Evolutionary conservation across 2,888 invertebrate genomes (phyloP).

Genomic region (Amphipyra tragopoginis): DNA sequence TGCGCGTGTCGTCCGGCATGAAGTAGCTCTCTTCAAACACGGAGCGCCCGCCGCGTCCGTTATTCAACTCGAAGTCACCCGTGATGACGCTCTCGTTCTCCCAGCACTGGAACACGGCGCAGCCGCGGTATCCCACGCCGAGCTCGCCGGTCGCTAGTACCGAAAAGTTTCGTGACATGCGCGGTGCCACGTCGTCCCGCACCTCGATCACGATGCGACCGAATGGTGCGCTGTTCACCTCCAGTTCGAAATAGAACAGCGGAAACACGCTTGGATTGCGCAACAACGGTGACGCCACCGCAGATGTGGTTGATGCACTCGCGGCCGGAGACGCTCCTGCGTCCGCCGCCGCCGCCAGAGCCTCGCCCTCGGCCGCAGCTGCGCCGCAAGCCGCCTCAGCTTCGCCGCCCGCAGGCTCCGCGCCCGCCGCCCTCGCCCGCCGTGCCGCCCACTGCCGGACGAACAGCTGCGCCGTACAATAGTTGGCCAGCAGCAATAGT

Average conservation of each 20-base stretch:
- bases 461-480: conserved; percentile 93
- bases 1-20: conserved; percentile 94
- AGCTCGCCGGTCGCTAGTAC: conserved; percentile 93
- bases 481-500: conserved; percentile 93
- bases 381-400: conserved; percentile 61
- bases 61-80: conserved; percentile 95
- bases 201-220: conserved; percentile 94
- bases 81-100: conserved; percentile 95
- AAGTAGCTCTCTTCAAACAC: conserved; percentile 94
- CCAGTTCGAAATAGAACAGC: conserved; percentile 94
- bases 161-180: conserved; percentile 95
- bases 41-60: conserved; percentile 94
- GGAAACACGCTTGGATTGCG: conserved; percentile 87
- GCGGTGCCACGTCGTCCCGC: conserved; percentile 94
- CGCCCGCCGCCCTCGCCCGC: conserved; percentile 85
- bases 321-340: conserved; percentile 53
- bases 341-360: conserved; percentile 59
- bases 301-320: conserved; percentile 61
- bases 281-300: conserved; percentile 68
- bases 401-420: conserved; percentile 60
- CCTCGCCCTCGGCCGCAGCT: conserved; percentile 57
- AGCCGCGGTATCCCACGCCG: conserved; percentile 94
- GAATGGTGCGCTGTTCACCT: conserved; percentile 92
- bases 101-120: conserved; percentile 95
- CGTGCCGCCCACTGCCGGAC: conserved; percentile 90